These are phyloP conservation scores for Clupea harengus DNA, from an alignment of 2,113 vertebrate genomes.

Conservation along the genomic window DNA sequence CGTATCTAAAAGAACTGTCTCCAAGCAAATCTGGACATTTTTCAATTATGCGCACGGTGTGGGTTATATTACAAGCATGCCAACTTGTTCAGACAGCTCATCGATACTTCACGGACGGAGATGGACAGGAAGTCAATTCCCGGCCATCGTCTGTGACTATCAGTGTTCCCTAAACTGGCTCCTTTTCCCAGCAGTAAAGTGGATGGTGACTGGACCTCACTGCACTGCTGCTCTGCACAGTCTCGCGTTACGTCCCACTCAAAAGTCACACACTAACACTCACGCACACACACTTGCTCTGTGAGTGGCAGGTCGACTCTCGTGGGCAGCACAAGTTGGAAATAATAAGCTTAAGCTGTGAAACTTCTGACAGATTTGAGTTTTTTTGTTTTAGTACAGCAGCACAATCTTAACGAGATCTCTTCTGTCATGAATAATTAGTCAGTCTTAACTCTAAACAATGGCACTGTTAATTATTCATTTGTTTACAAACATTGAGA, in stretches of 20 bases:
- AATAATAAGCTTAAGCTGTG: not conserved
- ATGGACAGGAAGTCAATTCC: slow-evolving; percentile 8
- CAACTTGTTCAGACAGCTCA: not conserved
- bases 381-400: not conserved
- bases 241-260: not conserved
- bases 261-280: not conserved
- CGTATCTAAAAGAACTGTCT: not conserved
- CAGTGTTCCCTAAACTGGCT: not conserved
- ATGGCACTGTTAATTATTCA: not conserved
- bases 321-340: not conserved
- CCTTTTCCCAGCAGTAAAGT: slow-evolving; percentile 7
- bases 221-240: not conserved
- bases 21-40: slow-evolving; percentile 3
- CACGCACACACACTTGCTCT: not conserved
- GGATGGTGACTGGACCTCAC: not conserved
- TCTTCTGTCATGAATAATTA: slow-evolving; percentile 8
- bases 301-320: not conserved
- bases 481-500: not conserved
- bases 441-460: slow-evolving; percentile 7
- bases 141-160: slow-evolving; percentile 2
- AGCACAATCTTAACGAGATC: not conserved
- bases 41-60: not conserved
- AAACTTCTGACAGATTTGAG: slow-evolving; percentile 1
- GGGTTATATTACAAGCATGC: slow-evolving; percentile 10
- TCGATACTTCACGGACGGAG: not conserved